Evolutionary conservation across 2,113 vertebrate species (phyloP).

Genomic region (Passer domesticus): DNA sequence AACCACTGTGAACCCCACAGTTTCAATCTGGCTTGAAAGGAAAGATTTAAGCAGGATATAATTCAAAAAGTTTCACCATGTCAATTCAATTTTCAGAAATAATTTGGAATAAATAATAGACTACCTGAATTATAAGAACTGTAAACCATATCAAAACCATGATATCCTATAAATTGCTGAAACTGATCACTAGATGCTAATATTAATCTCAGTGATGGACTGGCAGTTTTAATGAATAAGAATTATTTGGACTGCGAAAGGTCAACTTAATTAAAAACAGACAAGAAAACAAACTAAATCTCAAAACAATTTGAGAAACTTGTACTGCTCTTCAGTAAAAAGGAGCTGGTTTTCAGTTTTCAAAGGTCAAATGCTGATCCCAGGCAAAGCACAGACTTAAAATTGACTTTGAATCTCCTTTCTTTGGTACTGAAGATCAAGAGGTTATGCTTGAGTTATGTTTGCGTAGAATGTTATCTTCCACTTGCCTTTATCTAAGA

Average conservation of each 20-base stretch:
- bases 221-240: background rate
- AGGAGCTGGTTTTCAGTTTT: background rate
- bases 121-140: background rate
- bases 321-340: background rate
- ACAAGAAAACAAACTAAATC: background rate
- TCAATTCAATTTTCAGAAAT: background rate
- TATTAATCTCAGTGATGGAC: background rate
- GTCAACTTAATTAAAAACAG: background rate
- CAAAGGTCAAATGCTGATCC: background rate
- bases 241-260: background rate
- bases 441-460: constrained; percentile 16
- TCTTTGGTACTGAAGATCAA: constrained; percentile 11
- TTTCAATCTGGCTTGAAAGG: background rate
- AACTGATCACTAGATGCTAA: background rate
- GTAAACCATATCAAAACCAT: background rate
- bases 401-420: constrained; percentile 1
- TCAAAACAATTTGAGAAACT: background rate
- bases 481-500: constrained; percentile 22
- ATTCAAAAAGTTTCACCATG: background rate
- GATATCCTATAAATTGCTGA: background rate
- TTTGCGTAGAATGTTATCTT: background rate
- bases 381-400: background rate
- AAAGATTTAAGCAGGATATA: background rate
- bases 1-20: background rate
- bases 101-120: background rate